Conservation (phyloP, 2,797 vertebrate species). For the Numenius phaeopus region DNA sequence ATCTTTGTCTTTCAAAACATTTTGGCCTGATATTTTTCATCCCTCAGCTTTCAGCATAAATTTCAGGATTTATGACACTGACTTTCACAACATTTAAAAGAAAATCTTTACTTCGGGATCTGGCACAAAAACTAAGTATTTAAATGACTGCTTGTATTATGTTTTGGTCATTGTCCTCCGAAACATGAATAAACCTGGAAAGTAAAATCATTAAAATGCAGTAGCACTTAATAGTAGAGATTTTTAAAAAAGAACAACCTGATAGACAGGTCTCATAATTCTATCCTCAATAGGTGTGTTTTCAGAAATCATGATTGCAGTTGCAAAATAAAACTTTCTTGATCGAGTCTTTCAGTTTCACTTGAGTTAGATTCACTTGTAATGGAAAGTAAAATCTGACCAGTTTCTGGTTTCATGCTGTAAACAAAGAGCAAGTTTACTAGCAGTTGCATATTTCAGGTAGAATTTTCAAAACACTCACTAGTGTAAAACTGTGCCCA, state of each 20-base stretch:
- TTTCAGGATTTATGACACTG: not conserved
- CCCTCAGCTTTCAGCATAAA: not conserved
- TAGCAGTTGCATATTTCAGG: not conserved
- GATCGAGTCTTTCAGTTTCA: fast-evolving
- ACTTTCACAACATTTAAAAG: not conserved
- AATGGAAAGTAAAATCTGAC: not conserved
- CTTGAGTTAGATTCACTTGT: not conserved
- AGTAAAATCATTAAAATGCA: not conserved
- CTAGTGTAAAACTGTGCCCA: not conserved
- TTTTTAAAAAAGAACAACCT: not conserved
- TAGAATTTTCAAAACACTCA: not conserved
- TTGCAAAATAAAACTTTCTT: not conserved
- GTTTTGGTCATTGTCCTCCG: not conserved
- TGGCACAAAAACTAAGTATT: not conserved
- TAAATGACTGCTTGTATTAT: not conserved
- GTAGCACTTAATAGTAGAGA: not conserved
- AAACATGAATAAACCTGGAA: not conserved
- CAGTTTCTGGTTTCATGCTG: not conserved
- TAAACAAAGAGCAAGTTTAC: not conserved
- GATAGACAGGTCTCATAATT: not conserved
- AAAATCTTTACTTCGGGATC: not conserved
- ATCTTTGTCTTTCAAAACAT: not conserved
- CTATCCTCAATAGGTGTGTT: not conserved
- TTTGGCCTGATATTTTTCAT: not conserved
- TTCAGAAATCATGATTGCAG: not conserved